Evolutionary conservation across 2,888 invertebrate species (phyloP).

Genomic region (Drosophila subquinaria): DNA sequence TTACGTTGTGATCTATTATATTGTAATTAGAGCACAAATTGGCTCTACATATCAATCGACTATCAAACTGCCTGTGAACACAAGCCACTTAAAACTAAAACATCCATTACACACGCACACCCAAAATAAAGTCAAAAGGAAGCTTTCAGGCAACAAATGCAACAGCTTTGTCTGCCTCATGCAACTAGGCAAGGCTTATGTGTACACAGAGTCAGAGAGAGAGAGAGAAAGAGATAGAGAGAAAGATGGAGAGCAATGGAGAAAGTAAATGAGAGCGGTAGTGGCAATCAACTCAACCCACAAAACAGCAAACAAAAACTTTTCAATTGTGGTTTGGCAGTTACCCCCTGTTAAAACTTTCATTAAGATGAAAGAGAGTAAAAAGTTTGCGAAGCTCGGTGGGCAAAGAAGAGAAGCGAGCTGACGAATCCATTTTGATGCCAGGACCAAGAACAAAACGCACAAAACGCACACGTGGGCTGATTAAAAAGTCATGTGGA

Average conservation of each 20-base stretch:
- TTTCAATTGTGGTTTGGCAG: constrained; percentile 71
- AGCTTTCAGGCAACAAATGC: constrained; percentile 37
- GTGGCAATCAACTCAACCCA: constrained; percentile 36
- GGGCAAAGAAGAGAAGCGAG: not conserved
- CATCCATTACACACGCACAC: constrained; percentile 4
- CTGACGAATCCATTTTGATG: constrained; percentile 30
- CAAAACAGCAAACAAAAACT: constrained; percentile 58
- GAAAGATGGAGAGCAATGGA: not conserved
- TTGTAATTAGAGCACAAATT: constrained; percentile 48
- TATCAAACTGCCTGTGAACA: constrained; percentile 29
- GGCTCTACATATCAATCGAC: constrained; percentile 28
- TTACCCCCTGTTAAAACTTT: constrained; percentile 57
- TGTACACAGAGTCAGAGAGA: not conserved
- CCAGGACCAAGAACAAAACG: constrained; percentile 4
- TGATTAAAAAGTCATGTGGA: constrained; percentile 69
- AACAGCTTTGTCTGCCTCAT: constrained; percentile 41
- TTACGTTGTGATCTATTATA: constrained; percentile 19
- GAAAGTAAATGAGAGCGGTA: not conserved
- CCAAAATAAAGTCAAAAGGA: constrained; percentile 23
- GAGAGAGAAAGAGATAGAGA: not conserved
- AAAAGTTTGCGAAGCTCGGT: constrained; percentile 33
- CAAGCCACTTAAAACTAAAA: constrained; percentile 28
- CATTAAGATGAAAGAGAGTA: constrained; percentile 69
- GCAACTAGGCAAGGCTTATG: constrained; percentile 11
- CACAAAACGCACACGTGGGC: constrained; percentile 39